phyloP scores from a whole-genome alignment of 2,113 vertebrate genomes.

The Dicrurus megarhynchus region DNA sequence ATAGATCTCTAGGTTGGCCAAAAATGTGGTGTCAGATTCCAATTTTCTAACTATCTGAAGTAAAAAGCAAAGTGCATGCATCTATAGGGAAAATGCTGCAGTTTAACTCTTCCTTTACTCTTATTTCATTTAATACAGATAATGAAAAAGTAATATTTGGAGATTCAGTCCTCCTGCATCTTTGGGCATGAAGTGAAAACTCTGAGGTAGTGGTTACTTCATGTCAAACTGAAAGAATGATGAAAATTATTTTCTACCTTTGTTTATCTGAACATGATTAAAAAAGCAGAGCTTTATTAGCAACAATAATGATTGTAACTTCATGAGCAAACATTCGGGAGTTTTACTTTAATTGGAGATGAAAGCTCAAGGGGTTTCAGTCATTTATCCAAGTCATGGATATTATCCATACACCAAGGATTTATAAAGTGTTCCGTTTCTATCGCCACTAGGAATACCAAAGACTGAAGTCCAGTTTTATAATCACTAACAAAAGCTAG shows the following conservation, averaged over 20 bases:
- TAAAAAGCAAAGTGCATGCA: not conserved
- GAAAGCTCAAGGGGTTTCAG: not conserved
- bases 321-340: not conserved
- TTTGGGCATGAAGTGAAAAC: not conserved
- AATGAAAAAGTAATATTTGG: not conserved
- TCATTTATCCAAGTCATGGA: not conserved
- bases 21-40: not conserved
- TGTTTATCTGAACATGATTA: not conserved
- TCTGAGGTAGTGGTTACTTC: not conserved
- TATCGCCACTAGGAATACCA: not conserved
- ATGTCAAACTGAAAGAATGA: not conserved
- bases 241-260: not conserved
- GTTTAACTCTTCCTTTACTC: not conserved
- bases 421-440: not conserved
- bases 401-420: not conserved
- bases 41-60: not conserved
- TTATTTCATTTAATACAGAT: not conserved
- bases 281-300: not conserved
- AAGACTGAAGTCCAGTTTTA: not conserved
- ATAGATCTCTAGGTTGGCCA: not conserved
- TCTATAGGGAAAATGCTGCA: not conserved
- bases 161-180: not conserved
- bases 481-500: not conserved
- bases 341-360: not conserved
- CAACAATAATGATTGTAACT: not conserved